Evolutionary conservation across 2,888 invertebrate genomes (phyloP).

Genomic region (Hypena proboscidalis): DNA sequence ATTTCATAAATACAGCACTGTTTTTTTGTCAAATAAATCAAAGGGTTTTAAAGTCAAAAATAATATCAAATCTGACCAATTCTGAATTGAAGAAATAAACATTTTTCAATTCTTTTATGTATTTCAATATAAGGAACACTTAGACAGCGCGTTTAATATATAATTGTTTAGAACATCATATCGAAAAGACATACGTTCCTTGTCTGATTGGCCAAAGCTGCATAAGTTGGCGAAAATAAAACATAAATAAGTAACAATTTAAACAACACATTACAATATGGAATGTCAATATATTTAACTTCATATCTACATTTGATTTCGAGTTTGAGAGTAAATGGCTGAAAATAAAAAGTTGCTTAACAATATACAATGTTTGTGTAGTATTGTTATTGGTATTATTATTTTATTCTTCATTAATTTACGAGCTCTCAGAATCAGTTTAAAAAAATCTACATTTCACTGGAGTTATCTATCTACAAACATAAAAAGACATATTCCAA

Average conservation of each 20-base stretch:
- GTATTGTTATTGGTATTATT: constrained; percentile 57
- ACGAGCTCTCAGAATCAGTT: constrained; percentile 60
- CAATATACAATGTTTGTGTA: constrained; percentile 75
- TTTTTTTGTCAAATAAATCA: too few species aligned
- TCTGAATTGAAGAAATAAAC: too few species aligned
- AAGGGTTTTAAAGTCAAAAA: too few species aligned
- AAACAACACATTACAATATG: constrained; percentile 82
- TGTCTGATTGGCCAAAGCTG: constrained; percentile 16
- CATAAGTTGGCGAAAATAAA: constrained; percentile 41
- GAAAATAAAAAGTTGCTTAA: constrained; percentile 76
- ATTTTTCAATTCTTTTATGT: too few species aligned
- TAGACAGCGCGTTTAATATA: too few species aligned
- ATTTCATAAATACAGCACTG: not conserved
- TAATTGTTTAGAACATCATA: too few species aligned
- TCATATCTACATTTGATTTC: constrained; percentile 81
- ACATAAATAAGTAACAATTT: constrained; percentile 63
- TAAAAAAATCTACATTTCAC: constrained; percentile 67
- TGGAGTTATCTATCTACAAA: constrained; percentile 82
- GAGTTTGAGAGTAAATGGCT: constrained; percentile 73
- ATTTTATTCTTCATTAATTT: constrained; percentile 53
- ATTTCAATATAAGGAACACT: too few species aligned
- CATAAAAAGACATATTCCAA: constrained; percentile 83
- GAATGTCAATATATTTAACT: constrained; percentile 85
- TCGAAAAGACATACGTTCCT: not conserved
- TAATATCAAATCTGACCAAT: too few species aligned